These are phyloP conservation scores for Agrochola circellaris DNA, from an alignment of 2,888 invertebrate genomes.

Conservation along the genomic window DNA sequence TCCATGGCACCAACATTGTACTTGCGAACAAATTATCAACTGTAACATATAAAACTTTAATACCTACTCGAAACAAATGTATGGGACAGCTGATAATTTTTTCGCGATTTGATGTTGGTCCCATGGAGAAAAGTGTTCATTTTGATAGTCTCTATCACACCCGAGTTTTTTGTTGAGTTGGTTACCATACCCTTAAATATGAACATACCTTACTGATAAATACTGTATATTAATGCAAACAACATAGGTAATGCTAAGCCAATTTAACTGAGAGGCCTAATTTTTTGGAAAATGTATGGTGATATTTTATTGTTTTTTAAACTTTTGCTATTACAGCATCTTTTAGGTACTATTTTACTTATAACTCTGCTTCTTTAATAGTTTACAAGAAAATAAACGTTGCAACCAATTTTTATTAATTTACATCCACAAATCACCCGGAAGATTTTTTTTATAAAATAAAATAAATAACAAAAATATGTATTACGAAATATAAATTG, in stretches of 20 bases:
- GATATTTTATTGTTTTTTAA: not conserved
- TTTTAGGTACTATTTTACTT: not conserved
- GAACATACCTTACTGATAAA: too few relatives aligned
- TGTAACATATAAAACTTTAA: too few relatives aligned
- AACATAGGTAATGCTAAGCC: not conserved
- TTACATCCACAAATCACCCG: not conserved
- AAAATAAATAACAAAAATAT: constrained; percentile 18
- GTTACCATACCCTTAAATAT: not conserved
- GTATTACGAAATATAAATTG: constrained; percentile 42
- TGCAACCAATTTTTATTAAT: constrained; percentile 27
- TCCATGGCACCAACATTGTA: not conserved
- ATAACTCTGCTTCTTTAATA: not conserved
- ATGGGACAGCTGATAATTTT: not conserved
- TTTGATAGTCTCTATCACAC: too few relatives aligned
- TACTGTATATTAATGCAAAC: not conserved
- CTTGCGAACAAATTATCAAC: not conserved
- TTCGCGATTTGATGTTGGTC: not conserved
- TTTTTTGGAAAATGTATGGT: not conserved
- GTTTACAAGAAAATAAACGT: constrained; percentile 35
- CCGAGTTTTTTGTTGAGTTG: not conserved
- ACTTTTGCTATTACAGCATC: not conserved
- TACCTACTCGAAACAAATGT: too few relatives aligned
- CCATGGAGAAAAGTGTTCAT: not conserved
- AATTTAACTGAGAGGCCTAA: not conserved
- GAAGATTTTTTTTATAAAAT: constrained; percentile 7